Conservation (phyloP, 37 sponge, comb jelly and placozoan genomes). For the Tethya wilhelma region DNA sequence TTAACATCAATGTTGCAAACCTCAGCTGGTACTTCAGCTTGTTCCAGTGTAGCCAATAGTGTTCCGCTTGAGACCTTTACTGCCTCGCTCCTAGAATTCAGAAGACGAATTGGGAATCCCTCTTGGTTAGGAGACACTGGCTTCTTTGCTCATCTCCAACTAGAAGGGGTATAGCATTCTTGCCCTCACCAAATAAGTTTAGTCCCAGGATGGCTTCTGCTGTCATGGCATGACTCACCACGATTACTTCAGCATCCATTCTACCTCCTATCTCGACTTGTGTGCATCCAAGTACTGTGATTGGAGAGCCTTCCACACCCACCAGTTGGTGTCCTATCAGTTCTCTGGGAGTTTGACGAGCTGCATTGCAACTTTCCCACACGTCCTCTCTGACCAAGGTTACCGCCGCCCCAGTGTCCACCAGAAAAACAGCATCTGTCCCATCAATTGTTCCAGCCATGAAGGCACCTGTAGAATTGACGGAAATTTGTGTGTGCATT, state of each 20-base stretch:
- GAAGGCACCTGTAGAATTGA: slow-evolving; percentile 6
- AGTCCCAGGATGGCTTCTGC: slow-evolving; percentile 4
- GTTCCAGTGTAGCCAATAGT: too few relatives aligned
- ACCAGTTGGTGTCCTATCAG: slow-evolving; percentile 32
- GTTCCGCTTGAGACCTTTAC: too few relatives aligned
- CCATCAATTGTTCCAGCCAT: slow-evolving; percentile 15
- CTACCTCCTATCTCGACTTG: not conserved
- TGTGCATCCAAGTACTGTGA: not conserved
- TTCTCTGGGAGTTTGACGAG: not conserved
- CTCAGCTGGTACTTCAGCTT: too few relatives aligned
- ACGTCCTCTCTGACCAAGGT: slow-evolving; percentile 37
- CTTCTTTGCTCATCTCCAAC: too few relatives aligned
- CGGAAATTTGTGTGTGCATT: not conserved
- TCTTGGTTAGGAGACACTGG: too few relatives aligned
- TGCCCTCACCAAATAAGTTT: too few relatives aligned
- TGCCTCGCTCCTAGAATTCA: too few relatives aligned
- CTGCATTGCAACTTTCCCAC: not conserved
- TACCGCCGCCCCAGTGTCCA: slow-evolving; percentile 62
- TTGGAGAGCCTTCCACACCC: slow-evolving; percentile 35
- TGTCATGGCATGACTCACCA: slow-evolving; percentile 1
- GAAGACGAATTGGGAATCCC: too few relatives aligned
- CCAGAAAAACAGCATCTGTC: slow-evolving; percentile 7
- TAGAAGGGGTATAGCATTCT: too few relatives aligned
- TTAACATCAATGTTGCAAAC: too few relatives aligned
- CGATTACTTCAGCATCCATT: not conserved